A percentile compares a stretch with the other conserved stretches of the same genome.
These are phyloP conservation scores for Ichneumon xanthorius DNA, from an alignment of 2,888 invertebrate genomes.

Conservation along the genomic window DNA sequence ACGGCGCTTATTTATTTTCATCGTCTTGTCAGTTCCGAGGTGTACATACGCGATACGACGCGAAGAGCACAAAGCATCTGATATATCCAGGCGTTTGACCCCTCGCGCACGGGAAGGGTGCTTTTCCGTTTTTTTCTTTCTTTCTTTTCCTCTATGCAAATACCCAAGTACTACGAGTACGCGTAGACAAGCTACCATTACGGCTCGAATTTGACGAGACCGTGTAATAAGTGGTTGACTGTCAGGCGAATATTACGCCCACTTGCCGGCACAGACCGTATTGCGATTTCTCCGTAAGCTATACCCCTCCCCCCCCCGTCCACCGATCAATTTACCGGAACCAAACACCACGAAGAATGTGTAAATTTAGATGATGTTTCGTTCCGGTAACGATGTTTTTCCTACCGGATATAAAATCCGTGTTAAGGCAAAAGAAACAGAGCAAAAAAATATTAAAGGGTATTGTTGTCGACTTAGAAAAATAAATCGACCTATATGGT, in stretches of 20 bases:
- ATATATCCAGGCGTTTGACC: slow-evolving; percentile 1
- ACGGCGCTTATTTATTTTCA: slow-evolving; percentile 4
- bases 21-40: slow-evolving; percentile 1
- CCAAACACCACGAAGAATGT: background rate
- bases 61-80: background rate
- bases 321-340: background rate
- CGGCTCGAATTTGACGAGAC: background rate
- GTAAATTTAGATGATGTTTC: background rate
- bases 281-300: background rate
- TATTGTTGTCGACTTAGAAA: too few relatives aligned
- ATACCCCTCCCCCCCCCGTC: background rate
- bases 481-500: too few relatives aligned
- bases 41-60: background rate
- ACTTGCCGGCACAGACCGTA: background rate
- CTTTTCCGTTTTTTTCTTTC: slow-evolving; percentile 16
- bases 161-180: background rate
- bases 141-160: background rate
- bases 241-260: background rate
- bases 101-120: slow-evolving; percentile 6
- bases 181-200: slow-evolving; percentile 37
- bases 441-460: too few relatives aligned
- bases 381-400: too few relatives aligned
- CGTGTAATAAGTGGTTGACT: background rate
- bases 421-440: too few relatives aligned
- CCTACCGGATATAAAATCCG: too few relatives aligned